A percentile compares a stretch with the other conserved stretches of the same genome.
phyloP scores from a whole-genome alignment of 2,797 vertebrate species.

The Lithobates sylvaticus region DNA sequence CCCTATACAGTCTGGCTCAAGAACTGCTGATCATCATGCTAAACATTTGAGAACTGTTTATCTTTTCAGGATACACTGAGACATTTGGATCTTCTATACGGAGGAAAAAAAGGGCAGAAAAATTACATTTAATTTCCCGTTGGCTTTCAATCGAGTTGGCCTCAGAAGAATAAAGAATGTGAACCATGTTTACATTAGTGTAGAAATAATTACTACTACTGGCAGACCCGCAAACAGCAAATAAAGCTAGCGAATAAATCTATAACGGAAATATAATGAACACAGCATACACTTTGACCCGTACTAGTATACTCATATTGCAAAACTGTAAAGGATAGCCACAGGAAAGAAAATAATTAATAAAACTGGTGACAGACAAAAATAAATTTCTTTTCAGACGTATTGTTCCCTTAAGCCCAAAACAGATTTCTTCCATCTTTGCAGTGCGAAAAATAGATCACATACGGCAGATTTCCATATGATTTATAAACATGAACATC shows the following conservation, averaged over 20 bases:
- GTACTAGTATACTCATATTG: constrained; percentile 37
- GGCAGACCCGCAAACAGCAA: constrained; percentile 42
- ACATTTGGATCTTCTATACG: constrained; percentile 11
- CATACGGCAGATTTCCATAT: constrained; percentile 11
- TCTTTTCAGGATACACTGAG: background rate
- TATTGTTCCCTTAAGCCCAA: constrained; percentile 36
- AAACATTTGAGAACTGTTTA: constrained; percentile 23
- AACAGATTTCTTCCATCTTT: constrained; percentile 51
- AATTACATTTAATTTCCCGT: constrained; percentile 51
- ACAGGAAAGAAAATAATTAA: constrained; percentile 43
- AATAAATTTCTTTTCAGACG: constrained; percentile 31
- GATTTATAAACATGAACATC: constrained; percentile 40
- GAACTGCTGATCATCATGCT: background rate
- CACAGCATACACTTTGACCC: background rate
- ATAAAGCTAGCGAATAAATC: constrained; percentile 36
- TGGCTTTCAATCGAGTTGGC: constrained; percentile 23
- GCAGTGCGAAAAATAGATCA: constrained; percentile 42
- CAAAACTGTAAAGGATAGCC: constrained; percentile 6
- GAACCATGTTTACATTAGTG: constrained; percentile 39
- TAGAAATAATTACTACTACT: constrained; percentile 48
- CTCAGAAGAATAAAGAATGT: constrained; percentile 31
- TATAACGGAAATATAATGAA: constrained; percentile 53
- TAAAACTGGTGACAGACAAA: constrained; percentile 48
- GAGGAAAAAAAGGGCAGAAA: constrained; percentile 18
- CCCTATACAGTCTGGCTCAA: background rate